Percentiles rank a stretch among this genome's conserved stretches.
Evolutionary conservation across 2,797 vertebrate species (phyloP).

Genomic region (Smutsia gigantea): DNA sequence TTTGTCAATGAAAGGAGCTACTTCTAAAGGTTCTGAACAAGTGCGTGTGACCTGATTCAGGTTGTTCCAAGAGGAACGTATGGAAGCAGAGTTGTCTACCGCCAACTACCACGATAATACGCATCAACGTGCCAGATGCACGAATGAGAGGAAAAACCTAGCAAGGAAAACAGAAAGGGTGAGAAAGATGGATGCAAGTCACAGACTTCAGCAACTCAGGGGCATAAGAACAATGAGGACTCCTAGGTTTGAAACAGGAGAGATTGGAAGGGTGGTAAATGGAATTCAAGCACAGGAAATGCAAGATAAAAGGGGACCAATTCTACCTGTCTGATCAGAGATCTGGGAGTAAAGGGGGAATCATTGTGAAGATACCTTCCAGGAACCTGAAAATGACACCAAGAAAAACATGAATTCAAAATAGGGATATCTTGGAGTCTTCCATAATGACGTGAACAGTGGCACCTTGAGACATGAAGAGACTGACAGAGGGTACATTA

Average conservation of each 20-base stretch:
- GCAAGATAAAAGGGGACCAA: background rate
- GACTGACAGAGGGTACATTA: background rate
- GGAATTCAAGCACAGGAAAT: background rate
- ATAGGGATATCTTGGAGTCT: background rate
- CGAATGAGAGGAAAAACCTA: background rate
- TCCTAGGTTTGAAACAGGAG: background rate
- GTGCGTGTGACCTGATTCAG: background rate
- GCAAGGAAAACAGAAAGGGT: background rate
- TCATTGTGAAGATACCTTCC: background rate
- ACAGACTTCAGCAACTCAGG: background rate
- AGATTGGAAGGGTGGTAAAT: background rate
- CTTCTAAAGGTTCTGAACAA: background rate
- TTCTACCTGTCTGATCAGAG: background rate
- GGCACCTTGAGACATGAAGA: fast-evolving
- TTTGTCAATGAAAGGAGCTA: background rate
- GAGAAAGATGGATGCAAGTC: background rate
- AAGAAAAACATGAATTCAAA: background rate
- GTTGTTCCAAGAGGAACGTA: background rate
- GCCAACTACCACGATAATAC: background rate
- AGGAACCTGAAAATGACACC: background rate
- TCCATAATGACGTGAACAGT: background rate
- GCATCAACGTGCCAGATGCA: background rate
- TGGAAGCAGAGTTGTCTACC: background rate
- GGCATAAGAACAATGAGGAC: background rate
- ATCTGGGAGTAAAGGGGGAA: background rate